Percentiles rank a stretch among this genome's conserved stretches.
Evolutionary conservation across 2,888 invertebrate species (phyloP).

Genomic region (Ectemnius continuus): DNA sequence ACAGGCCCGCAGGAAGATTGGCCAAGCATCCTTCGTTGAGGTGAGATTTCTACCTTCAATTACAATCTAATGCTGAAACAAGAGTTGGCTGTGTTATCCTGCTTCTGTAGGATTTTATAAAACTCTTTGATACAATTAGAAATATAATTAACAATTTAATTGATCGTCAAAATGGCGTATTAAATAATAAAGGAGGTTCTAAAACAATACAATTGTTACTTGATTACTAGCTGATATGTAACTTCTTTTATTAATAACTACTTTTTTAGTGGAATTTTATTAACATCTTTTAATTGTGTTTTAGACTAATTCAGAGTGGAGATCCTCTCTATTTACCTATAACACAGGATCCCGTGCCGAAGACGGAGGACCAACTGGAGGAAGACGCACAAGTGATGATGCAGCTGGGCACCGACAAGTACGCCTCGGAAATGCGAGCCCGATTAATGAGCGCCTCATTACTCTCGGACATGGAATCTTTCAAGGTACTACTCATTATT

Average conservation of each 20-base stretch:
- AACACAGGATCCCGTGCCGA: constrained; percentile 95
- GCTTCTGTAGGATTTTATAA: too few relatives aligned
- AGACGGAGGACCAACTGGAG: constrained; percentile 97
- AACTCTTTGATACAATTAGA: too few relatives aligned
- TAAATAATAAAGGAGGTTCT: too few relatives aligned
- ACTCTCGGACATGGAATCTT: constrained; percentile 98
- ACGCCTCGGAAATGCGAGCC: constrained; percentile 90
- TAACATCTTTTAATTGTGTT: background rate
- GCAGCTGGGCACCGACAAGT: constrained; percentile 90
- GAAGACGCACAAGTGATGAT: constrained; percentile 95
- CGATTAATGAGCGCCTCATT: constrained; percentile 97
- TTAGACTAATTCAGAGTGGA: constrained; percentile 82
- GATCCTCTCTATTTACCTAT: constrained; percentile 89
- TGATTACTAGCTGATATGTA: background rate
- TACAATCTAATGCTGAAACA: too few relatives aligned
- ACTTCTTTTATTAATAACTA: background rate
- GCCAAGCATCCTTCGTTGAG: constrained; percentile 84
- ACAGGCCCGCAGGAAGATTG: constrained; percentile 85
- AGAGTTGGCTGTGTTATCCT: too few relatives aligned
- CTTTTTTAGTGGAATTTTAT: background rate
- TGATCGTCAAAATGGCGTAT: too few relatives aligned
- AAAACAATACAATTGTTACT: too few relatives aligned
- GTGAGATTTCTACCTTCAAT: constrained; percentile 27
- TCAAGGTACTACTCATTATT: constrained; percentile 84
- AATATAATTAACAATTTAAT: too few relatives aligned